Evolutionary conservation across 2,113 vertebrate genomes (phyloP).

Genomic region (Dolichallabes microphthalmus): DNA sequence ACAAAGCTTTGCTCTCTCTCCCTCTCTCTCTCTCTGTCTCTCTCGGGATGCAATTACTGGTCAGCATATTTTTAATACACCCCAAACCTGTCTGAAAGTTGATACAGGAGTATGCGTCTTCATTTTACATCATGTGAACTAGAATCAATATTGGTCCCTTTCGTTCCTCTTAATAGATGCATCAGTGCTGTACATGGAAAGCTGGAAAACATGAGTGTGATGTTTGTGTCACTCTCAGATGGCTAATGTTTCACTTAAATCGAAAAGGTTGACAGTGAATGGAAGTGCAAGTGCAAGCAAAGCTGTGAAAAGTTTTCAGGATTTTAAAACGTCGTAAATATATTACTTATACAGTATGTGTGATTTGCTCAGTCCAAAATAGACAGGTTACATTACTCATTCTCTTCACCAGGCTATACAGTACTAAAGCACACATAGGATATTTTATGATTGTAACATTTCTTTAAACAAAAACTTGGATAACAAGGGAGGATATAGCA

Average conservation of each 20-base stretch:
- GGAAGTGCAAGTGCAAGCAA: not conserved
- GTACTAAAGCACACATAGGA: not conserved
- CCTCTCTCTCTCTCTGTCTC: not conserved
- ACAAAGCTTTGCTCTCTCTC: not conserved
- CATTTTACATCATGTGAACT: constrained; percentile 24
- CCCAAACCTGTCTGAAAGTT: constrained; percentile 27
- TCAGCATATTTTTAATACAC: constrained; percentile 16
- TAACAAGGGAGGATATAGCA: not conserved
- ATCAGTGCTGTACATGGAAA: not conserved
- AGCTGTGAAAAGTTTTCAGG: constrained; percentile 21
- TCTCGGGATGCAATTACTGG: constrained; percentile 39
- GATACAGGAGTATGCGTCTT: constrained; percentile 36
- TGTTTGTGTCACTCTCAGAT: constrained; percentile 23
- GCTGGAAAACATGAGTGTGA: not conserved
- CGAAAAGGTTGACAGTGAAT: constrained; percentile 18
- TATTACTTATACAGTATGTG: no score
- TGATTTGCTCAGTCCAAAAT: not conserved
- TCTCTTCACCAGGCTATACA: not conserved
- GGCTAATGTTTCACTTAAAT: constrained; percentile 35
- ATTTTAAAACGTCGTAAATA: not conserved
- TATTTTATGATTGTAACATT: not conserved
- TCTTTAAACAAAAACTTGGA: no score
- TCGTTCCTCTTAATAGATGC: constrained; percentile 27
- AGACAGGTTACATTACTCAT: not conserved
- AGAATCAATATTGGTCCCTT: constrained; percentile 7